Evolutionary conservation across 2,113 vertebrate species (phyloP).

Genomic region (Tetrao urogallus): DNA sequence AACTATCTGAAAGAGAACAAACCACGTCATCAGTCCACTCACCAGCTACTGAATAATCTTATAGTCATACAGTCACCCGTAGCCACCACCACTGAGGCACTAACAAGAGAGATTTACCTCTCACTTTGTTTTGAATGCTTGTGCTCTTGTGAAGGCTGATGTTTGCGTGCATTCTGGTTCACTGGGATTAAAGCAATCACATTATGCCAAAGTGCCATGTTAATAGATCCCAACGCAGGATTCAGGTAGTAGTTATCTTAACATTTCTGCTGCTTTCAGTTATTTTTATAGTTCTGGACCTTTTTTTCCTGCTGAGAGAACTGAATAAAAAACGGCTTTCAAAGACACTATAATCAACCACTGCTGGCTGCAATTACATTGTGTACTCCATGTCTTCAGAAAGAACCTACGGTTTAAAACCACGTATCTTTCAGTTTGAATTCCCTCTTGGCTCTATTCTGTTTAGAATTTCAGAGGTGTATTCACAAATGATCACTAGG

Average conservation of each 20-base stretch:
- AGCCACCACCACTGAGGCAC: neutral
- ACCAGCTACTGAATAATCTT: neutral
- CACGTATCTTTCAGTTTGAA: slow-evolving; percentile 16
- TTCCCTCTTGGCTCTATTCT: slow-evolving; percentile 21
- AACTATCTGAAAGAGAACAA: neutral
- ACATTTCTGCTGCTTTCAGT: slow-evolving; percentile 44
- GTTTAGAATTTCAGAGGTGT: slow-evolving; percentile 27
- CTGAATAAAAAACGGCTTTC: slow-evolving; percentile 43
- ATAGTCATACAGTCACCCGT: neutral
- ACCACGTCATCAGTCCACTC: neutral
- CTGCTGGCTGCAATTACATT: slow-evolving; percentile 51
- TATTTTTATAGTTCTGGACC: slow-evolving; percentile 44
- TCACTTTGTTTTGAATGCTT: neutral
- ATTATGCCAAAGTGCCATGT: neutral
- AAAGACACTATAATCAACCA: slow-evolving; percentile 70
- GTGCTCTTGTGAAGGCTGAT: neutral
- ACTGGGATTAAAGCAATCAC: neutral
- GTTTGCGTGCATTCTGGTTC: neutral
- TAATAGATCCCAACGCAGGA: neutral
- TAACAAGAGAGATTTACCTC: neutral
- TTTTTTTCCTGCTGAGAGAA: slow-evolving; percentile 55
- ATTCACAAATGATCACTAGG: neutral
- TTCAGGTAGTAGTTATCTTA: slow-evolving; percentile 21
- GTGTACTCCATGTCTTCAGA: slow-evolving; percentile 54
- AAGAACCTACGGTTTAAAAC: slow-evolving; percentile 41